Conservation (phyloP, 2,888 invertebrate genomes). For the Lycocerus yunnanus region DNA sequence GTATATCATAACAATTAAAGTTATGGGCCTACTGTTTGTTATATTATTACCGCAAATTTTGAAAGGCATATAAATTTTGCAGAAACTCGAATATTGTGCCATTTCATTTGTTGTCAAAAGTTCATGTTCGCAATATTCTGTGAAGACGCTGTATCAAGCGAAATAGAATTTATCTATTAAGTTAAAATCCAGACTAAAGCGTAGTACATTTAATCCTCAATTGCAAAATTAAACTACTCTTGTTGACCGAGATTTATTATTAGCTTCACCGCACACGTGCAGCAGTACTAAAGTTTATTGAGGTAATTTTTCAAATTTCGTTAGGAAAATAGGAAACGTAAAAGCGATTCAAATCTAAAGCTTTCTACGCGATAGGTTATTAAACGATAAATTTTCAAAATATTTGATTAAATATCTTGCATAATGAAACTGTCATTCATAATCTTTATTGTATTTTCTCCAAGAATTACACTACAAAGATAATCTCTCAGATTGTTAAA, state of each 20-base stretch:
- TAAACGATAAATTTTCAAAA: conserved; percentile 15
- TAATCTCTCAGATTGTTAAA: conserved; percentile 37
- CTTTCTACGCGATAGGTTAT: neutral
- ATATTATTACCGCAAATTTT: neutral
- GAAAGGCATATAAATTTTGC: neutral
- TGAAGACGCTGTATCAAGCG: neutral
- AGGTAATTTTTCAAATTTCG: conserved; percentile 29
- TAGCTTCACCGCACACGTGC: conserved; percentile 26
- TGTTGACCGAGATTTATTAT: conserved; percentile 27
- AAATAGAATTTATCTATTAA: conserved; percentile 10
- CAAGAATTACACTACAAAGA: conserved; percentile 37
- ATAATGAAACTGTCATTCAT: conserved; percentile 28
- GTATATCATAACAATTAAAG: neutral
- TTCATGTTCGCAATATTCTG: neutral
- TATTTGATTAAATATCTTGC: conserved; percentile 30
- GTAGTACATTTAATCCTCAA: conserved; percentile 18
- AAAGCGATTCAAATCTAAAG: conserved; percentile 6
- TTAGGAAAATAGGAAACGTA: conserved; percentile 17
- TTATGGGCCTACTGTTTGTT: neutral
- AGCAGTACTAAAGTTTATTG: conserved; percentile 27
- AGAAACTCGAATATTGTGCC: neutral
- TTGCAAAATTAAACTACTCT: conserved; percentile 27
- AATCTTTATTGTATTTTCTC: conserved; percentile 39
- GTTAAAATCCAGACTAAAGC: conserved; percentile 7
- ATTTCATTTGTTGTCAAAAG: neutral